Base-by-base conservation (phyloP, 1,140 invertebrate species). In the Wiebesia pumilae region DNA sequence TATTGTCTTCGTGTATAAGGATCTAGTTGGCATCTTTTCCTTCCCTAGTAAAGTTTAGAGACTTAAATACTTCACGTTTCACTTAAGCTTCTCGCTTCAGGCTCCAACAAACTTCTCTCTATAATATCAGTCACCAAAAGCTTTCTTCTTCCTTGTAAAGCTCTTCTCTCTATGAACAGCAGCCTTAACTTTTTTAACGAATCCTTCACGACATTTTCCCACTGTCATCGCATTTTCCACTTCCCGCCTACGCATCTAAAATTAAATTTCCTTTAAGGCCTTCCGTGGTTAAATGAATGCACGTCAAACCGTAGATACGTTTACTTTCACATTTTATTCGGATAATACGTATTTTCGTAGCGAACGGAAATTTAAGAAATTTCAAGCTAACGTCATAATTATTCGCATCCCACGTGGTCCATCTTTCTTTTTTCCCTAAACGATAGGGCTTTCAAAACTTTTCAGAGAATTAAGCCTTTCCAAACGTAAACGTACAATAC, bases 51-150 rank as follows among this genome's bases (percentile, higher is more conserved):
- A 87, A 87, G 81, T 87, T 87, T 87, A 83, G 81, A 78, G 81
- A 87, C 86, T 87, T 87, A 87, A 87, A 87, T 87, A 87, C 86
- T 87, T 87, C 82, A 84, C 83, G 79, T 87, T 85, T 85, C 83
- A 87, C 87, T 85, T 84, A 87, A 84, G 85, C 85, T 83, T 81
- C 85, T 86, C 43, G 71, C 73, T 86, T 67, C 54, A 33, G 85
- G 85, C 85, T 86, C 69, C 69, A 30, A 71, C 84, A 83, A 83
- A 86, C 85, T 86, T 86, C 85, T 86, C 80, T 75, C 54, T 86
- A 83, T 81, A 86, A 86, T 86, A 81, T 86, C 73, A 83, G 85
- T 86, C 85, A 58, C 81, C 80, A 79, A 86, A 86, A 86, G 85
- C 85, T 86, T 86, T 86, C 80, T 86, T 69, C 58, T 54, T 78